Base-by-base conservation (phyloP, 2,797 vertebrate species). In the Euphonia xanthogaster region DNA sequence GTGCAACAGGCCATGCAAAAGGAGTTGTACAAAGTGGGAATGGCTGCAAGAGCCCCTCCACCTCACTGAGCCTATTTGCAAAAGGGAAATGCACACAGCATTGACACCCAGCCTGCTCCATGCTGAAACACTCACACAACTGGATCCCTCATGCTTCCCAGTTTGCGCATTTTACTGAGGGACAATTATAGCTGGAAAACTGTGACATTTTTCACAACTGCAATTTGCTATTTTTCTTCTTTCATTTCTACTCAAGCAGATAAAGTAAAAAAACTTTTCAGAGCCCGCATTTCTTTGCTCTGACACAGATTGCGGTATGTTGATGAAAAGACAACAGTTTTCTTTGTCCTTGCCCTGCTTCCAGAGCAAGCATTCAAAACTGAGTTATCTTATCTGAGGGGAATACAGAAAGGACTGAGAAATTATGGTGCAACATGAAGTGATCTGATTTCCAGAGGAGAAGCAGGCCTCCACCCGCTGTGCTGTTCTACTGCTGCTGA, bases 391-490 rank as follows among this genome's bases (percentile, higher is more conserved):
- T 72, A 91, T 55, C 79, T 83, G 40, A 86, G 33, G 23, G 21
- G 42, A 90, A 73, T 74, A 65, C 55, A 86, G 65, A 91, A 88
- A 83, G 33, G 48, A 67, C 33, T 67, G 45, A 81, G 65, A 62
- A 85, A 66, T 76, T n/a, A 82, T 12, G 23, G 42, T 33, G 31
- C n/a, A 84, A 68, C 25, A 5, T 42, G 39, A 74, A 72, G 42
- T 21, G 45, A 83, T 58, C 31, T 53, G 30, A 77, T 90, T 84
- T 94, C 79, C 70, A 94, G 75, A 85, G 63, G 14, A 82, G 65
- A 71, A 73, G 88, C 53, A 86, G 57, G 78, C 20, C 30, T 80
- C 24, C n/a, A 57, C 27, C 35, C 1, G 0, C 50, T 31, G n/a
- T 2, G 1, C 58, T 82, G 31, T 12, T 82, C 86, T 37, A 8